These are phyloP conservation scores for Polyploca ridens DNA, from an alignment of 2,888 invertebrate genomes.

Conservation along the genomic window DNA sequence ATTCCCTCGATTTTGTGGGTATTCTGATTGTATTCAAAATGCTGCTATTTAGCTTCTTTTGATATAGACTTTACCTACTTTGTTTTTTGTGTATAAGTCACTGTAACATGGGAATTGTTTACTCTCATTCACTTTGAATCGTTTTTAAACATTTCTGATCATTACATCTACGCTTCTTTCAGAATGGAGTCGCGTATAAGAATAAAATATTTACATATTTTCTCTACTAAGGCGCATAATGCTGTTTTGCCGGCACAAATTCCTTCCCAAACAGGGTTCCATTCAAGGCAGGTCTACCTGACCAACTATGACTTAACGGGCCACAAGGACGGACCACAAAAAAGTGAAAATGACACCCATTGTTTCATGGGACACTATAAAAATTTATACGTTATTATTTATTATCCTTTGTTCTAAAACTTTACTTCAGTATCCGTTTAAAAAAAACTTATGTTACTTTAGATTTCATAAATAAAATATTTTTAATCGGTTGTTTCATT, in stretches of 20 bases:
- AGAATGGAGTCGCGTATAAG: too few species aligned
- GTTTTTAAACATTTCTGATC: too few species aligned
- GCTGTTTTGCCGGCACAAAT: constrained; percentile 14
- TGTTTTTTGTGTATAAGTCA: too few species aligned
- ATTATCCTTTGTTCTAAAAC: constrained; percentile 59
- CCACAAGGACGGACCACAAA: constrained; percentile 54
- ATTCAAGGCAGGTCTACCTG: constrained; percentile 59
- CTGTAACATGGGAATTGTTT: too few species aligned
- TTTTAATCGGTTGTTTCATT: too few species aligned
- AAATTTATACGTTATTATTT: constrained; percentile 57
- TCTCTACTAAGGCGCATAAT: background rate
- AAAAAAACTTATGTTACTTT: too few species aligned
- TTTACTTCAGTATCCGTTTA: constrained; percentile 29
- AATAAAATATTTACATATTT: background rate
- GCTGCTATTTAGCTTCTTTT: background rate
- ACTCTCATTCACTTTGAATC: too few species aligned
- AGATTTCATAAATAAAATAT: too few species aligned
- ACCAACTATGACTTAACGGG: constrained; percentile 53
- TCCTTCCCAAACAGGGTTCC: constrained; percentile 37
- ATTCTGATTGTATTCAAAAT: constrained; percentile 4
- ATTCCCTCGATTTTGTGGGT: constrained; percentile 2
- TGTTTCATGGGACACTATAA: constrained; percentile 65
- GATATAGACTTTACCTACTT: too few species aligned
- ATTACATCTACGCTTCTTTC: too few species aligned
- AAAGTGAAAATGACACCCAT: constrained; percentile 60